Base-by-base conservation (phyloP, 64 coral and sea anemone species). In the Porites australiensis region DNA sequence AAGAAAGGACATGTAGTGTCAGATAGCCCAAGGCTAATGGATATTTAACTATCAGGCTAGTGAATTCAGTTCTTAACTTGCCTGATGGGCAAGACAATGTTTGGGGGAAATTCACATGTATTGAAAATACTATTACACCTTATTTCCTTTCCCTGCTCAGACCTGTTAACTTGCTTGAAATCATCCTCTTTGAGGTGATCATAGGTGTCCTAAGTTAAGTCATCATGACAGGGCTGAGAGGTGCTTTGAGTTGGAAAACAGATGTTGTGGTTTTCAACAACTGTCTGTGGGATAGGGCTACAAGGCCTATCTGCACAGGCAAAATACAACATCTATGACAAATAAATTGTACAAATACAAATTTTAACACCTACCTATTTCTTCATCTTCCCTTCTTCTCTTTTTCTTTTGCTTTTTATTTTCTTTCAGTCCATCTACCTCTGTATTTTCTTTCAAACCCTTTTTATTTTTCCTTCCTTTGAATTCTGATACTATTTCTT, bases 201-300 rank as follows among this genome's bases (percentile, higher is more conserved):
- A 93, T 87, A 21, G 75, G 76, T 88, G 74, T 93, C 74, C 85
- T 81, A 88, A 93, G 85, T 82, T 93, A 78, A 58, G 85, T 88
- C 83, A 82, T 94, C 92, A 94, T 52, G 48, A 61, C 77, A 89
- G 57, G 75, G 68, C 22, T 74, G 50, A 44, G 69, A 52, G 73
- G 4, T 71, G 7, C 3, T 57, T 9, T 57, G 54, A 9, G 54
- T 9, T 57, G 7, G 7, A 12, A 57, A 57, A 57, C 7, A 12
- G 12, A 57, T 64, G 8, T 21, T 14, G 27, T 69, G 13, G 27
- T 51, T 14, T 14, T 75, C 4, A 45, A 50, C 47, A 15, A 70
- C 18, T 64, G 18, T 2, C 4, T 9, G 18, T 13, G 12, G 1
- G 2, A 16, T 64, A 64, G 62, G 62, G 62, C 18, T 12, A 13